Percentiles rank a stretch among this genome's conserved stretches.
Evolutionary conservation across 2,797 vertebrate species (phyloP).

Genomic region (Phrynocephalus guinanensis): DNA sequence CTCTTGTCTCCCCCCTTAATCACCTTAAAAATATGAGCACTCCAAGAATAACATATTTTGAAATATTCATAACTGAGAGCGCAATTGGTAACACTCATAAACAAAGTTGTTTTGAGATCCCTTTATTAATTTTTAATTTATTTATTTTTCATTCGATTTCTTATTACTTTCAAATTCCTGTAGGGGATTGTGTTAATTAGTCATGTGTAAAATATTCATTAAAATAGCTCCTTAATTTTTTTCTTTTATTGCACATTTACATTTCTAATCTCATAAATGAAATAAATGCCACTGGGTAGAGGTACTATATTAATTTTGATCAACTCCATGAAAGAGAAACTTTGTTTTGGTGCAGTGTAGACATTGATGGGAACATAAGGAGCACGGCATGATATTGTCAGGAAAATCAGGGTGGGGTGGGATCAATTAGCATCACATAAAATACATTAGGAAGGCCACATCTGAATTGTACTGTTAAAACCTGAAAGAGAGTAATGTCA

Average conservation of each 20-base stretch:
- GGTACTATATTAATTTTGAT: slow-evolving; percentile 80
- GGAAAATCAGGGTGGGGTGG: slow-evolving; percentile 24
- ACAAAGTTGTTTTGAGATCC: slow-evolving; percentile 84
- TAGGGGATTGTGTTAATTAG: slow-evolving; percentile 85
- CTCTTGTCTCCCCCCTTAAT: slow-evolving; percentile 72
- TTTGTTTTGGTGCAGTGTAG: slow-evolving; percentile 43
- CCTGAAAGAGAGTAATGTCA: not conserved
- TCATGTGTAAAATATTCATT: slow-evolving; percentile 86
- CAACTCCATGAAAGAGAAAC: slow-evolving; percentile 70
- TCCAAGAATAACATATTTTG: slow-evolving; percentile 78
- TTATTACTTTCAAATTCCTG: slow-evolving; percentile 84
- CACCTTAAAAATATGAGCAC: slow-evolving; percentile 81
- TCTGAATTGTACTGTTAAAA: not conserved
- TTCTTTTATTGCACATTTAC: slow-evolving; percentile 83
- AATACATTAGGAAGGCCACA: slow-evolving; percentile 3
- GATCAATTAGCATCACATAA: slow-evolving; percentile 19
- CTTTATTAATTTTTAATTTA: slow-evolving; percentile 88
- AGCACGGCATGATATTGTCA: slow-evolving; percentile 44
- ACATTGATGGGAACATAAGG: slow-evolving; percentile 47
- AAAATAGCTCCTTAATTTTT: slow-evolving; percentile 79
- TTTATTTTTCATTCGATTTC: slow-evolving; percentile 82
- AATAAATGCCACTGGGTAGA: slow-evolving; percentile 81
- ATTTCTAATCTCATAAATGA: slow-evolving; percentile 83
- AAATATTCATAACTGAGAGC: slow-evolving; percentile 84
- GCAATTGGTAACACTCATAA: slow-evolving; percentile 81